phyloP scores from a whole-genome alignment of 2,797 vertebrate species.

The Notoglanidium macrostoma region DNA sequence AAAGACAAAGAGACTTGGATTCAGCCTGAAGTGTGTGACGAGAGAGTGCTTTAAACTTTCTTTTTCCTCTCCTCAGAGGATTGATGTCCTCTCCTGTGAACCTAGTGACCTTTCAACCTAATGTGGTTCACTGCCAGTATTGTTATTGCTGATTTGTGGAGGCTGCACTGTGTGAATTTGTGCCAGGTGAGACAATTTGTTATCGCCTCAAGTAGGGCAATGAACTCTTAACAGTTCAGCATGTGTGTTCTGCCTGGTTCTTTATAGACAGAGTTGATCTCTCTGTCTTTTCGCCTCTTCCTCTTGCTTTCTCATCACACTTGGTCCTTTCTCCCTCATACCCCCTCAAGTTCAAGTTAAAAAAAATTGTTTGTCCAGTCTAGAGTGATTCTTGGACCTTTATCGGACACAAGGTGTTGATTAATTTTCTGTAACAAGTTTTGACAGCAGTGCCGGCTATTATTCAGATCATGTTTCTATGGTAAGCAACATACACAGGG shows the following conservation, averaged over 20 bases:
- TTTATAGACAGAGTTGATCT: background rate
- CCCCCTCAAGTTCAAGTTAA: no score
- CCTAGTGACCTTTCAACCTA: constrained; percentile 36
- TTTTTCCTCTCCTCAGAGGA: constrained; percentile 23
- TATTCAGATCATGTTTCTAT: background rate
- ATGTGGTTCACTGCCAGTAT: constrained; percentile 39
- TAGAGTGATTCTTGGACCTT: background rate
- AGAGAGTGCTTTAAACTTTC: constrained; percentile 29
- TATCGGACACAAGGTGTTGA: background rate
- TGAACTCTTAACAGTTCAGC: constrained; percentile 28
- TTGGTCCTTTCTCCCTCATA: background rate
- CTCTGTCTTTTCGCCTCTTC: background rate
- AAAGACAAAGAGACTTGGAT: constrained; percentile 38
- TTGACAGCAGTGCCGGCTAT: background rate
- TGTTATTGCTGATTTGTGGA: constrained; percentile 32
- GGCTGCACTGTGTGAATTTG: constrained; percentile 30
- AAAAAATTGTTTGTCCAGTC: background rate
- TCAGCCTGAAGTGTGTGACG: constrained; percentile 34
- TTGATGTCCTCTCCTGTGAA: constrained; percentile 41
- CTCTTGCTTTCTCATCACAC: background rate
- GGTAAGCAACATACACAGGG: no score
- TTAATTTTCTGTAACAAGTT: background rate
- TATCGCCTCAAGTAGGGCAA: constrained; percentile 33
- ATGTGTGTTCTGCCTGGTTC: constrained; percentile 3
- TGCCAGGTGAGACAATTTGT: constrained; percentile 35